Conservation (phyloP, 2,113 vertebrate species). For the Callipepla californica region DNA sequence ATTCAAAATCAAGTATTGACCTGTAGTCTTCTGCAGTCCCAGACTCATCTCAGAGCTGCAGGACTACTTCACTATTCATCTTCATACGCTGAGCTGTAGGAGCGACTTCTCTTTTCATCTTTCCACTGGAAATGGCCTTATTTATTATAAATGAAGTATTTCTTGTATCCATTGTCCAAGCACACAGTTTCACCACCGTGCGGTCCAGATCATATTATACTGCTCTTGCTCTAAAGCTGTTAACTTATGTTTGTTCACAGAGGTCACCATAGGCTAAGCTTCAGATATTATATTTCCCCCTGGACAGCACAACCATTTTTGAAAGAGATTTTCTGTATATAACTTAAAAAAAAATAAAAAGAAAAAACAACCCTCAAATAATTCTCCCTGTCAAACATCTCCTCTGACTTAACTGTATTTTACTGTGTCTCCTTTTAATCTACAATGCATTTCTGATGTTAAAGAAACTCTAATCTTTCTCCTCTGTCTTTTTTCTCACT, state of each 20-base stretch:
- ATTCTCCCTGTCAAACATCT: not conserved
- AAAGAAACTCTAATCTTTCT: not conserved
- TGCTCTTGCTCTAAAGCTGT: not conserved
- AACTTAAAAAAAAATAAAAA: not conserved
- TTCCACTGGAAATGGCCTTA: not conserved
- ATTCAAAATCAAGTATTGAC: constrained; percentile 30
- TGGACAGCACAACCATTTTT: not conserved
- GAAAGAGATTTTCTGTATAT: not conserved
- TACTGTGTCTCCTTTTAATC: not conserved
- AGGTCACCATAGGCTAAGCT: not conserved
- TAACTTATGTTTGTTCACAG: not conserved
- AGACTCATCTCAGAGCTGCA: not conserved
- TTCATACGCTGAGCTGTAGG: not conserved
- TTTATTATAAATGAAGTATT: not conserved
- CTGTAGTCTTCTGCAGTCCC: not conserved
- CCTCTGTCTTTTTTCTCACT: not conserved
- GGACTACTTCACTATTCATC: not conserved
- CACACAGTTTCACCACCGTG: not conserved
- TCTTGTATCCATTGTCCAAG: not conserved
- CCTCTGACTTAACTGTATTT: not conserved
- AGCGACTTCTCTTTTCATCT: not conserved
- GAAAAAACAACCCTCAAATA: not conserved
- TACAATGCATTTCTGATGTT: not conserved
- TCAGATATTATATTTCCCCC: not conserved
- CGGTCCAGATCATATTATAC: not conserved